Conservation (phyloP, 2,797 vertebrate genomes). For the Triplophysa bombifrons region DNA sequence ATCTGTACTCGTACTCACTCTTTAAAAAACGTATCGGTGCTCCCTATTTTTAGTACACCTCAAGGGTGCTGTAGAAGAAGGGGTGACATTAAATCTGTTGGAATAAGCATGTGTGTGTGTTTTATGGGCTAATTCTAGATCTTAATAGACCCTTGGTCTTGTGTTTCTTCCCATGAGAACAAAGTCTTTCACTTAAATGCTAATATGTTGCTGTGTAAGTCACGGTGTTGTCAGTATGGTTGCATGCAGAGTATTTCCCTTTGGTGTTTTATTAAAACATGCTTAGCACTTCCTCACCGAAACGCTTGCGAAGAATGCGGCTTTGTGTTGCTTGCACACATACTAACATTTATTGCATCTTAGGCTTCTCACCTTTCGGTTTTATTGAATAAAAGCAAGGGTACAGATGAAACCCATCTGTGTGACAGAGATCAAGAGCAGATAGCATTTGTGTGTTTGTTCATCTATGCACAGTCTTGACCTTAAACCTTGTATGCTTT, state of each 20-base stretch:
- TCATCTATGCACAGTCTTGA: background rate
- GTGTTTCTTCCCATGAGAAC: constrained; percentile 35
- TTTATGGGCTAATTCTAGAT: constrained; percentile 42
- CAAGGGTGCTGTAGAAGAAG: constrained; percentile 34
- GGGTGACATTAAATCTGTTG: constrained; percentile 30
- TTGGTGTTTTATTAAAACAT: constrained; percentile 33
- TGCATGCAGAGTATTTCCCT: constrained; percentile 1
- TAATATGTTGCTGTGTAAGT: constrained; percentile 35
- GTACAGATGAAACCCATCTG: constrained; percentile 4
- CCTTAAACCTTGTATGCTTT: background rate
- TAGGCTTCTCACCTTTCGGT: constrained; percentile 23
- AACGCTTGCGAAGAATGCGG: constrained; percentile 29
- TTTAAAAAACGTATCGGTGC: too few species aligned
- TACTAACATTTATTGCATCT: constrained; percentile 24
- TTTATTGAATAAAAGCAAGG: constrained; percentile 16
- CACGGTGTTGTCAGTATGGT: background rate
- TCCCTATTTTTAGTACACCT: background rate
- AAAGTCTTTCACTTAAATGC: constrained; percentile 26
- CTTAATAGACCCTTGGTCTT: constrained; percentile 26
- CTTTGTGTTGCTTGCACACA: constrained; percentile 2
- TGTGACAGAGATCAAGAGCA: constrained; percentile 12
- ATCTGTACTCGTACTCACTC: too few species aligned
- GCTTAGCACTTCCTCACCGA: background rate
- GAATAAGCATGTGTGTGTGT: constrained; percentile 7
- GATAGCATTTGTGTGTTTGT: constrained; percentile 1